Evolutionary conservation across 2,888 invertebrate genomes (phyloP).

Genomic region (Bibio marci): DNA sequence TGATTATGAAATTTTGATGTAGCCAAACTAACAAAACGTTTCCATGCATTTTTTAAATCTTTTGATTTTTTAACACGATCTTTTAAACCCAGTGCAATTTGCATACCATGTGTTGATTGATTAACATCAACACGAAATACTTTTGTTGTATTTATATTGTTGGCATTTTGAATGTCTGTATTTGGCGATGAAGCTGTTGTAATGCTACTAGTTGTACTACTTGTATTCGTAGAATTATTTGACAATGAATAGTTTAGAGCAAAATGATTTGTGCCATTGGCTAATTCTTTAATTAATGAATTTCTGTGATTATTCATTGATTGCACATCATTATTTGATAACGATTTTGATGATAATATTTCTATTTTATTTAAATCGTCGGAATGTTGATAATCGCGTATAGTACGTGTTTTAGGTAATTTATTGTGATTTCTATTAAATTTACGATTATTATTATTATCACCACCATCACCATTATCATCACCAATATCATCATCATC

Average conservation of each 20-base stretch:
- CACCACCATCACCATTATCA: too few species aligned
- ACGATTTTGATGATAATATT: conserved; percentile 23
- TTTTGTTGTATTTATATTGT: conserved; percentile 13
- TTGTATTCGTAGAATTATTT: conserved; percentile 12
- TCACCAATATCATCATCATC: too few species aligned
- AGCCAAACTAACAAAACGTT: conserved; percentile 27
- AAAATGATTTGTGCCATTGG: conserved; percentile 1
- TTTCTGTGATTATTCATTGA: not conserved
- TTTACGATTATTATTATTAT: too few species aligned
- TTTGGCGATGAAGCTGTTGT: conserved; percentile 4
- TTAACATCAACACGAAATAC: conserved; percentile 26
- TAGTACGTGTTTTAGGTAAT: too few species aligned
- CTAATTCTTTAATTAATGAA: conserved; percentile 3
- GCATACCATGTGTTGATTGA: conserved; percentile 27
- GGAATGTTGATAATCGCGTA: not conserved
- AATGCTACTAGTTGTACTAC: not conserved
- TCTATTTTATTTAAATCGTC: conserved; percentile 23
- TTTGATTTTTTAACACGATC: conserved; percentile 30
- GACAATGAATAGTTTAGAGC: not conserved
- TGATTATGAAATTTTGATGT: conserved; percentile 21
- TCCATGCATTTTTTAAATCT: conserved; percentile 30
- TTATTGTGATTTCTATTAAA: too few species aligned
- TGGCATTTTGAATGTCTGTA: not conserved
- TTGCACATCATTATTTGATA: conserved; percentile 12
- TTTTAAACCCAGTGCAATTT: conserved; percentile 27